A percentile compares a stretch with the other conserved stretches of the same genome.
Evolutionary conservation across 2,113 vertebrate species (phyloP).

Genomic region (Pleuronectes platessa): DNA sequence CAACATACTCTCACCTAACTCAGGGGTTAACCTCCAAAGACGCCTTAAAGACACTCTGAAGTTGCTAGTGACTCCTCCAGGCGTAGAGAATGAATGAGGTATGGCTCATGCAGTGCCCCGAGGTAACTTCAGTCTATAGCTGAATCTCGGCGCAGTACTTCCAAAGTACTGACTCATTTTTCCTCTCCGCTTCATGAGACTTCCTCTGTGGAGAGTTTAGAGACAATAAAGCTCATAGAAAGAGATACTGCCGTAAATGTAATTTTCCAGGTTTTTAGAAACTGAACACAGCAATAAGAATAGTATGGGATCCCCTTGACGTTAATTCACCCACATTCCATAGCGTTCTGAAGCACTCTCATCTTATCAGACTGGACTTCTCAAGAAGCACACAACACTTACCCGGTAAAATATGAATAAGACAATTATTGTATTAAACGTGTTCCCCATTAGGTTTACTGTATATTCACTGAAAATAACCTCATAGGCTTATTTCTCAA

Average conservation of each 20-base stretch:
- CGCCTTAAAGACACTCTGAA: slow-evolving; percentile 54
- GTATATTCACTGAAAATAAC: not conserved
- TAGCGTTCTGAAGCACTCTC: not conserved
- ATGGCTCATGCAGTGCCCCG: slow-evolving; percentile 35
- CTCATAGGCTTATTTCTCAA: not conserved
- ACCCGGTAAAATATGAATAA: not conserved
- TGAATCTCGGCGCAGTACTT: slow-evolving; percentile 36
- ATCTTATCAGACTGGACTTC: not conserved
- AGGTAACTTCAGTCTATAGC: slow-evolving; percentile 34
- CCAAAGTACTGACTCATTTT: slow-evolving; percentile 16
- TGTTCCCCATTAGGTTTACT: not conserved
- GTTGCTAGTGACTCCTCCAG: slow-evolving; percentile 59
- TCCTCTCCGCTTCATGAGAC: slow-evolving; percentile 17
- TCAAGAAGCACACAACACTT: not conserved
- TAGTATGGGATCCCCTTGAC: not conserved
- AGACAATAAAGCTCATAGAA: slow-evolving; percentile 3
- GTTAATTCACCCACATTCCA: not conserved
- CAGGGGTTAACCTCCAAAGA: slow-evolving; percentile 56
- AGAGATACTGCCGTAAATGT: not conserved
- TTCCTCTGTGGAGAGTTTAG: slow-evolving; percentile 3
- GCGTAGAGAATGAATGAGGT: slow-evolving; percentile 53
- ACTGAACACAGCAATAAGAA: not conserved
- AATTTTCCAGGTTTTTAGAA: not conserved
- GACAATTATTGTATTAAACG: not conserved
- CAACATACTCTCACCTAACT: slow-evolving; percentile 53